Evolutionary conservation across 2,888 invertebrate species (phyloP).

Genomic region (Spilosoma lubricipeda): DNA sequence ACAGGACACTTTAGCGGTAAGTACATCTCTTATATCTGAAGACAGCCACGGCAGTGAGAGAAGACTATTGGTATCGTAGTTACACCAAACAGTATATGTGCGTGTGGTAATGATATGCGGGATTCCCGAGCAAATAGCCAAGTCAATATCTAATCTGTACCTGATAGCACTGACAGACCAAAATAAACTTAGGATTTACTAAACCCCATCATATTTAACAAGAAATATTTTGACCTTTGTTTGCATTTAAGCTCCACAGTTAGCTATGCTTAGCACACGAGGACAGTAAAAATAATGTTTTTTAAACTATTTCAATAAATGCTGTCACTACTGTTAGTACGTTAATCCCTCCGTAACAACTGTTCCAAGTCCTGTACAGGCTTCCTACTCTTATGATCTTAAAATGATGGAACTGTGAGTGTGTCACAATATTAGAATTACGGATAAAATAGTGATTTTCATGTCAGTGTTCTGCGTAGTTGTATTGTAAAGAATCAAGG

Average conservation of each 20-base stretch:
- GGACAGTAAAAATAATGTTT: neutral
- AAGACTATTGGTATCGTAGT: neutral
- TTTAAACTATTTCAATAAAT: neutral
- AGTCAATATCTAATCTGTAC: conserved; percentile 20
- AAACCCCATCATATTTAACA: neutral
- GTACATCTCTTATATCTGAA: neutral
- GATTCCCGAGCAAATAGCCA: conserved; percentile 12
- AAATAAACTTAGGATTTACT: conserved; percentile 9
- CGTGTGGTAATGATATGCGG: conserved; percentile 1
- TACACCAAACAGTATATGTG: neutral
- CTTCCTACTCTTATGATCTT: neutral
- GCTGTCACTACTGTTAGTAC: too few relatives aligned
- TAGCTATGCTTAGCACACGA: too few relatives aligned
- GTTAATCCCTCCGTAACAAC: too few relatives aligned
- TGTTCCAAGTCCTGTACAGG: neutral
- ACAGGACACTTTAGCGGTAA: conserved; percentile 1
- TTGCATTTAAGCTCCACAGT: neutral
- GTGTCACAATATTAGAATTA: neutral
- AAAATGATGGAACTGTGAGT: neutral
- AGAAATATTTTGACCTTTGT: neutral
- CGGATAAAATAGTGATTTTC: too few relatives aligned
- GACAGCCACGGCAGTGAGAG: neutral
- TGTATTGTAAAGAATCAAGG: neutral
- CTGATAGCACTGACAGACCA: conserved; percentile 17
- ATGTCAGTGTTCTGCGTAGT: neutral